Conservation (phyloP, 2,888 invertebrate genomes). For the Choristoneura rosaceana region DNA sequence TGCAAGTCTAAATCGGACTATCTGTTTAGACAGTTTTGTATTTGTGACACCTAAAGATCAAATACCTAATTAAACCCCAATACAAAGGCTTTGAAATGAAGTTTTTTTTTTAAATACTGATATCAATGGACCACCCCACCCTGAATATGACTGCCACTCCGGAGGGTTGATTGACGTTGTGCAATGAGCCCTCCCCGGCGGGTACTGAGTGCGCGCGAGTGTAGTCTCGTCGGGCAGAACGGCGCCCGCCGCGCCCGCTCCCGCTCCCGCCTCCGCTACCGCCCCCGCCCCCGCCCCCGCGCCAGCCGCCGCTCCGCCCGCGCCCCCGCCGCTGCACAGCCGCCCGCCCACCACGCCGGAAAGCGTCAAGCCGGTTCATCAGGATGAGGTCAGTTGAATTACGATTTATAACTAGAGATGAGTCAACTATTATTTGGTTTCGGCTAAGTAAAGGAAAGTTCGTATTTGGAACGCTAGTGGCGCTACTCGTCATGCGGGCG, state of each 20-base stretch:
- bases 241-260: slow-evolving; percentile 35
- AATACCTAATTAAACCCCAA: not conserved
- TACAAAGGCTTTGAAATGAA: not conserved
- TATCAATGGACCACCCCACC: slow-evolving; percentile 18
- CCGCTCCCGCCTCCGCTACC: slow-evolving; percentile 19
- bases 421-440: no score
- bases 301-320: slow-evolving; percentile 28
- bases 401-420: no score
- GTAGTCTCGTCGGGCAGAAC: slow-evolving; percentile 61
- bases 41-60: not conserved
- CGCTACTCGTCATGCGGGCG: no score
- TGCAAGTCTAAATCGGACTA: no score
- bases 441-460: no score
- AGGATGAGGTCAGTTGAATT: slow-evolving; percentile 19
- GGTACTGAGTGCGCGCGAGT: slow-evolving; percentile 71
- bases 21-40: not conserved
- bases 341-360: slow-evolving; percentile 34
- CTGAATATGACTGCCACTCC: slow-evolving; percentile 17
- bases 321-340: slow-evolving; percentile 40
- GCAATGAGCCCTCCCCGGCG: slow-evolving; percentile 56
- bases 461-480: no score
- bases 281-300: slow-evolving; percentile 36
- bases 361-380: slow-evolving; percentile 27
- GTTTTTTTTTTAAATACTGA: not conserved
- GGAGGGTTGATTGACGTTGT: slow-evolving; percentile 45